Evolutionary conservation across 2,113 vertebrate species (phyloP).

Genomic region (Prionailurus bengalensis): DNA sequence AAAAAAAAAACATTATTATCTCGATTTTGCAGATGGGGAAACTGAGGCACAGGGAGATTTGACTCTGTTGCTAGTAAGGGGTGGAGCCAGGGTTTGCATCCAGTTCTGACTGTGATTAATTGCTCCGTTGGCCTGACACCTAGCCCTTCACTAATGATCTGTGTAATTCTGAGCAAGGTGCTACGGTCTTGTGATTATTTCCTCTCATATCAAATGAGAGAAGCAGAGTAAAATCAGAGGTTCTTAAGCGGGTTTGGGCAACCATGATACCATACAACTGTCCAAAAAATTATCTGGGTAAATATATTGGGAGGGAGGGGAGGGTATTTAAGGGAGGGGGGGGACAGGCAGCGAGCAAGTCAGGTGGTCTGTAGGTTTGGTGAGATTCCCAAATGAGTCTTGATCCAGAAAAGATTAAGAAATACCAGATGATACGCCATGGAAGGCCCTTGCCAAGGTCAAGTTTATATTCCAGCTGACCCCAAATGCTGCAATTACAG

Average conservation of each 20-base stretch:
- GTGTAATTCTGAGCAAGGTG: not conserved
- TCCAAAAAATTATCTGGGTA: not conserved
- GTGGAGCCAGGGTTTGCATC: not conserved
- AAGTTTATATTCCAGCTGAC: not conserved
- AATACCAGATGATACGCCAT: not conserved
- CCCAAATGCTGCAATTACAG: not conserved
- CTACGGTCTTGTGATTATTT: not conserved
- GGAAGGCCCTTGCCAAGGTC: not conserved
- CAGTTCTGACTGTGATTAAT: not conserved
- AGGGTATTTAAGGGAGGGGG: too few relatives aligned
- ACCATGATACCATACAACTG: not conserved
- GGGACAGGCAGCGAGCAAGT: not conserved
- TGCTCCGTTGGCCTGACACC: not conserved
- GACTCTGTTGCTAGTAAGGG: not conserved
- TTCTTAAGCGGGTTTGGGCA: not conserved
- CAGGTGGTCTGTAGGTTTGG: not conserved
- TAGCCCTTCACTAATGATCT: not conserved
- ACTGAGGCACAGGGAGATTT: not conserved
- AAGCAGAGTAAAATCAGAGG: not conserved
- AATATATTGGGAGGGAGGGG: not conserved
- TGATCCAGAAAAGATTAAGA: not conserved
- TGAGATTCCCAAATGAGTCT: not conserved
- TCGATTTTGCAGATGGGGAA: not conserved
- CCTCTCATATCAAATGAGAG: not conserved
- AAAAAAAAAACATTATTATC: not conserved